Evolutionary conservation across 2,113 vertebrate genomes (phyloP).

Genomic region (Dicentrarchus labrax): DNA sequence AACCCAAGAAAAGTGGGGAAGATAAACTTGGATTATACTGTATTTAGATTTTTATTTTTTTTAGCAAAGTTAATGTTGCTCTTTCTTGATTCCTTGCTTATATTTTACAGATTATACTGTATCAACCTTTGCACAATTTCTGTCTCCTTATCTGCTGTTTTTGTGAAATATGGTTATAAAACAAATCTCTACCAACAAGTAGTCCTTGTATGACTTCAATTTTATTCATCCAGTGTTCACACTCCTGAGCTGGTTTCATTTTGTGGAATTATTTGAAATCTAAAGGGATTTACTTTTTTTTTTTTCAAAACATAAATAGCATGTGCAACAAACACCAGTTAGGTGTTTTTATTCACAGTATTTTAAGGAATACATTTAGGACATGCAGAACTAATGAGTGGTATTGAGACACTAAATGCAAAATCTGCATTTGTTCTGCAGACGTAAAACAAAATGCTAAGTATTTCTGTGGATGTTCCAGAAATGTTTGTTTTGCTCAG

Average conservation of each 20-base stretch:
- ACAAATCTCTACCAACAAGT: neutral
- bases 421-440: neutral
- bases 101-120: slow-evolving; percentile 1
- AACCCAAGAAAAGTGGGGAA: neutral
- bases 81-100: neutral
- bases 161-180: slow-evolving; percentile 8
- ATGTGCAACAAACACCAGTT: slow-evolving; percentile 14
- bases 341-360: slow-evolving; percentile 43
- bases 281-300: slow-evolving; percentile 18
- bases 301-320: slow-evolving; percentile 12
- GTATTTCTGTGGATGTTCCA: neutral
- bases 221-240: neutral
- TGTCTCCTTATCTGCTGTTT: neutral
- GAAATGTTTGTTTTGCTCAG: neutral
- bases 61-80: neutral
- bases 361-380: slow-evolving; percentile 34
- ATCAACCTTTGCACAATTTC: neutral
- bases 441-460: neutral
- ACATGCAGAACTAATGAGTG: slow-evolving; percentile 5
- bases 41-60: neutral
- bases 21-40: neutral
- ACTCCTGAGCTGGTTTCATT: neutral
- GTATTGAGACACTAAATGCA: neutral
- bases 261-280: slow-evolving; percentile 10
- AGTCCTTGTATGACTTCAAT: neutral